Base-by-base conservation (phyloP, 1,140 invertebrate species). In the Oryzaephilus surinamensis region DNA sequence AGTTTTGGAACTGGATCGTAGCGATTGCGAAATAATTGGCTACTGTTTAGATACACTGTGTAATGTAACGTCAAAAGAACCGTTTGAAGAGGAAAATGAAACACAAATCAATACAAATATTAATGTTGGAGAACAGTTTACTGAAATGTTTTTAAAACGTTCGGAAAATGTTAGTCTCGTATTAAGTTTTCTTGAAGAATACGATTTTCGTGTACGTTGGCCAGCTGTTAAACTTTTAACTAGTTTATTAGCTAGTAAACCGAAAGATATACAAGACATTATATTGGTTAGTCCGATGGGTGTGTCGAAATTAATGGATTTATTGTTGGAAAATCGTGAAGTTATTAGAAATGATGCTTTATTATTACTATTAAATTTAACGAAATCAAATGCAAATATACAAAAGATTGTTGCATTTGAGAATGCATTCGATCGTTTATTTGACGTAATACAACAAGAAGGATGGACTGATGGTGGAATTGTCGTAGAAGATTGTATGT, bases 371-470 rank as follows among this genome's bases (percentile, higher is more conserved):
- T 89, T 88, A 46, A 84, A 94, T 57, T 65, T 99, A 31, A 97
- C 93, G 0, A 92, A 92, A 67, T 81, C 82, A 4, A 98, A 99
- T 71, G 85, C 91, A 0, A 97, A 97, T 62, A 94, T 99, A 51
- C 97, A 99, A 63, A 99, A 99, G 69, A 97, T 99, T 55, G 92
- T 99, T 3, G 96, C 94, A 0, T 99, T 98, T 69, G 94, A 99
- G 69, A 98, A 97, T 70, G 92, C 91, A 0, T 99, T 98, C 64
- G 94, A 98, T 66, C 74, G 86, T 46, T 69, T 99, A 21, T 86
- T 98, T 51, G 86, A 92, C 57, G 92, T 99, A 18, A 89, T 99
- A 15, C 69, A 67, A 1, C 81, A 88, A 49, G 97, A 99, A 69
- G 94, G 92, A 28, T 82, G 80, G 49, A 82, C 84, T 14, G 91